These are phyloP conservation scores for Hypomecis atomaria DNA, from an alignment of 2,888 invertebrate species.

Conservation along the genomic window DNA sequence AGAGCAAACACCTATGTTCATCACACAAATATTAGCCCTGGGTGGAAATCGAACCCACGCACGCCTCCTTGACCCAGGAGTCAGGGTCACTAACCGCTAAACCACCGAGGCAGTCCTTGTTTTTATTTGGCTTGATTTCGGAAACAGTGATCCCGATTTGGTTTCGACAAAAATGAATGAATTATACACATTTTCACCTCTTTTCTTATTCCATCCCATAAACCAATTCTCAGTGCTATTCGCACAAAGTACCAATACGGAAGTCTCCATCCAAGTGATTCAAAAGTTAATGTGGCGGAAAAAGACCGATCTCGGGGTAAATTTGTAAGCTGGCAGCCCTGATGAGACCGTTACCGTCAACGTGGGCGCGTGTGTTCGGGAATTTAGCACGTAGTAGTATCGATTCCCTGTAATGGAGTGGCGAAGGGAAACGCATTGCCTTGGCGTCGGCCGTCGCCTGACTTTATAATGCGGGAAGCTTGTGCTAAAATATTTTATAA, in stretches of 20 bases:
- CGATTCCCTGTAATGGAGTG: constrained; percentile 25
- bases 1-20: too few species aligned
- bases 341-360: constrained; percentile 26
- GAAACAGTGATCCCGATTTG: too few species aligned
- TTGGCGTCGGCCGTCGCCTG: constrained; percentile 9
- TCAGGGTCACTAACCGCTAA: too few species aligned
- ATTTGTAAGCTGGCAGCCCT: constrained; percentile 19
- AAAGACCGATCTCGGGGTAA: constrained; percentile 7
- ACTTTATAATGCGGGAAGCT: not conserved
- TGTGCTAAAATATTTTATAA: too few species aligned
- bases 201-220: too few species aligned
- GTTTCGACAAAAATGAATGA: too few species aligned
- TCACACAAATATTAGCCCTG: too few species aligned
- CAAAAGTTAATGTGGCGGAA: constrained; percentile 7
- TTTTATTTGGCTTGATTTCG: too few species aligned
- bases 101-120: too few species aligned
- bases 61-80: too few species aligned
- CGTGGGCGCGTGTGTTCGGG: constrained; percentile 25
- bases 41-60: too few species aligned
- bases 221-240: not conserved
- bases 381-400: constrained; percentile 28
- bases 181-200: too few species aligned
- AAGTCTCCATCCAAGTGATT: not conserved
- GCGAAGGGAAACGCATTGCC: constrained; percentile 19
- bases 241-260: not conserved